Evolutionary conservation across 2,797 vertebrate genomes (phyloP), one percentile per base, ranked within the genome.

Genomic region (Chaenodraco wilsoni): DNA sequence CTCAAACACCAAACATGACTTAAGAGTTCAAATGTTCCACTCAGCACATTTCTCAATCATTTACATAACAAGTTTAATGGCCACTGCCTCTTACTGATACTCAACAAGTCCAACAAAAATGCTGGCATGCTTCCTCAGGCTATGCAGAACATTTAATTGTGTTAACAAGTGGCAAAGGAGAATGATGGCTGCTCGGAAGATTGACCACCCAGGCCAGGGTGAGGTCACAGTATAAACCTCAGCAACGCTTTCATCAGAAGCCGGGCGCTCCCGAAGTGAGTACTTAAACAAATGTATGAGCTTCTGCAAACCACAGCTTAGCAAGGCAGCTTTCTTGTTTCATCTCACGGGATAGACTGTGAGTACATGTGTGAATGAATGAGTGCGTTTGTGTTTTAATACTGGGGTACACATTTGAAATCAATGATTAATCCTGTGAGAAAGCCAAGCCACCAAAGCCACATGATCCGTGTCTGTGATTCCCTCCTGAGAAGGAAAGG

Each of bases 131-230:
- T 65, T 80, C 56, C 57, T 58, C 3, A 0, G 9, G 69, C 69
- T 55, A 44, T 43, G 57, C 78, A 63, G 60, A 70, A 81, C 58
- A 73, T 76, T 76, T 85, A 33, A 63, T 75, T 72, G 45, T 71
- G 65, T 76, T 77, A 78, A 79, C 72, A 69, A 74, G 78, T 65
- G 59, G 63, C 49, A 50, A 73, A 62, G 15, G 17, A 63, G 59
- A 79, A 60, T 44, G 61, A 76, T 72, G 50, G 67, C 72, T 31
- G 50, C 77, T 46, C 15, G n/a, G 69, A 64, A 48, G 69, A 76
- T 4, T 83, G 81, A 72, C 87, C 87, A 90, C 89, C 86, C 76
- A 84, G 49, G 40, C 86, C 76, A 84, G 49, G 40, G 41, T 62
- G 76, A 84, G 72, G 81, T 85, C 84, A 72, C 37, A 1, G 45